Evolutionary conservation across 2,888 invertebrate species (phyloP), one percentile per base, ranked within the genome.

Genomic region (Aricia artaxerxes): DNA sequence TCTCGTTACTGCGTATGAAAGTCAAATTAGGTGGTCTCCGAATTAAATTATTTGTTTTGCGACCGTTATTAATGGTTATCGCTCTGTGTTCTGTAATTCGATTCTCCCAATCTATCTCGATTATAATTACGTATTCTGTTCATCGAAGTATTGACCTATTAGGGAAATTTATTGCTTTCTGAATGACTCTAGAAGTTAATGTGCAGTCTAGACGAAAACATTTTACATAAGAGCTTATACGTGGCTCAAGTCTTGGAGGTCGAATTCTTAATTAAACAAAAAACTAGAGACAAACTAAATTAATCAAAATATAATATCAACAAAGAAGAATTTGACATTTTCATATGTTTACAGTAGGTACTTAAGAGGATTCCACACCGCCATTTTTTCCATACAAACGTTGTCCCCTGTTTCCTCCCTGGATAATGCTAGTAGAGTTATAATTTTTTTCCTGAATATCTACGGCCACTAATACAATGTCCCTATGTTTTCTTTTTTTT

Each of bases 1-100:
- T 83, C 80, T 84, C 81, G 73, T 82, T 83, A 81, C 81, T 81
- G 78, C 72, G 79, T 79, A 79, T 79, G 57, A 79, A 64, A 78
- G 73, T 81, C 79, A 78, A 81, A 79, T 82, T 72, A 78, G 80
- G 81, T 81, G 80, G 76, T 76, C 76, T 13, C 75, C 31, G 53
- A 75, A 75, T 75, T 49, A 49, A 75, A 76, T 53, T 76, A 76
- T 76, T 76, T 76, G 76, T 76, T 53, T 44, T 53, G 49, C 76
- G 35, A 57, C 53, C 4, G 53, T 75, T 75, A 75, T 76, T 76
- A 35, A 53, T 53, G 57, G 53, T 76, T 57, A 35, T 76, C 31
- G 76, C 49, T 57, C 53, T 24, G 5, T 76, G 31, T 76, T 76
- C 57, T 53, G 75, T 75, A 31, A 31, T 44, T 76, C 53, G 53